Percentiles rank a stretch among this genome's conserved stretches.
Evolutionary conservation across 2,888 invertebrate genomes (phyloP).

Genomic region (Conistra vaccinii): DNA sequence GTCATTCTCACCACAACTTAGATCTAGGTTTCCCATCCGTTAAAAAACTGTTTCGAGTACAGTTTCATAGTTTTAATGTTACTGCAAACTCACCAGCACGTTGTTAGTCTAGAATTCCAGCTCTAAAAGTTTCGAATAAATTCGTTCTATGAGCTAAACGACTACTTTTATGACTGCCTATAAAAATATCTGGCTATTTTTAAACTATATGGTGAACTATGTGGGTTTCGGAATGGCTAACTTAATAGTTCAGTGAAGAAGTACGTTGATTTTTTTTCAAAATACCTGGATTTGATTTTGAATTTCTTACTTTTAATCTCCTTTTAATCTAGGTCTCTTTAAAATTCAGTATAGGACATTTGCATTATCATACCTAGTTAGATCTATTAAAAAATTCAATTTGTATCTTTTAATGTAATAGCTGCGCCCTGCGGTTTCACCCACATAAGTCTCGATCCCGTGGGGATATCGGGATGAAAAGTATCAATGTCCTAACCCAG

Average conservation of each 20-base stretch:
- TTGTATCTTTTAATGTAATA: neutral
- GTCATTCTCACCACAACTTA: neutral
- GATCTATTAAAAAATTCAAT: neutral
- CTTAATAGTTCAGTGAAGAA: neutral
- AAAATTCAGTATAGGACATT: neutral
- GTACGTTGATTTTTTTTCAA: neutral
- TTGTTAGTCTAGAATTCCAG: conserved; percentile 44
- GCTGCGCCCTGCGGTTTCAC: no score
- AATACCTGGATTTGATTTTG: neutral
- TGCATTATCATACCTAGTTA: neutral
- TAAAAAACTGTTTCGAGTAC: neutral
- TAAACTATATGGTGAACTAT: neutral
- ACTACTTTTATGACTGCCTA: conserved; percentile 24
- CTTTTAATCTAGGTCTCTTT: neutral
- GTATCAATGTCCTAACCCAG: no score
- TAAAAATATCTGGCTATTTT: conserved; percentile 42
- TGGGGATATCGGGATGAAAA: no score
- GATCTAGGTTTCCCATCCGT: conserved; percentile 12
- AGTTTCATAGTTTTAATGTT: conserved; percentile 37
- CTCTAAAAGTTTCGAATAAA: conserved; percentile 17
- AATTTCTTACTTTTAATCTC: neutral
- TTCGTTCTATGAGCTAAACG: conserved; percentile 9
- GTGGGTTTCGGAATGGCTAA: neutral
- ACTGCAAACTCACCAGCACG: conserved; percentile 31
- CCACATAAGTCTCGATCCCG: no score